A percentile compares a stretch with the other conserved stretches of the same genome.
These are phyloP conservation scores for Lethrus apterus DNA, from an alignment of 1,140 invertebrate species.

Conservation along the genomic window DNA sequence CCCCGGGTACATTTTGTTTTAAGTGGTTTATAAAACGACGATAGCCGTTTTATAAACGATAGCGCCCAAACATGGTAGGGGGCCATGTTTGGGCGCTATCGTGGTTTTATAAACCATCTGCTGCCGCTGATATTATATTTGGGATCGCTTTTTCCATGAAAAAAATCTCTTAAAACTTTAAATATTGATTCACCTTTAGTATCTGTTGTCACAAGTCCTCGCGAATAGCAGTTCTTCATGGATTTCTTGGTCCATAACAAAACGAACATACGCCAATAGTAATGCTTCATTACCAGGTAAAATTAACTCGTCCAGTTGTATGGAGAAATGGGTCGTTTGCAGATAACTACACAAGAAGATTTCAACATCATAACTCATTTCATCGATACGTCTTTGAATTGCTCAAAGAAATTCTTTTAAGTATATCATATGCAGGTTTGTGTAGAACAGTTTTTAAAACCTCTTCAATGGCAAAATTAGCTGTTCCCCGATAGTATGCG, in stretches of 20 bases:
- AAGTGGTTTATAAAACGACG: slow-evolving; percentile 12
- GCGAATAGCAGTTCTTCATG: neutral
- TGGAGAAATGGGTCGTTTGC: slow-evolving; percentile 34
- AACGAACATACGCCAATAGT: slow-evolving; percentile 40
- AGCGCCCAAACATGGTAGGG: slow-evolving; percentile 28
- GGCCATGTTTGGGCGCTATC: too few species aligned
- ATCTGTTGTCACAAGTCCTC: slow-evolving; percentile 23
- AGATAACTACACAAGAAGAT: slow-evolving; percentile 34
- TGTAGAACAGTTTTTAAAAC: neutral
- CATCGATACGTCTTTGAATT: slow-evolving; percentile 36
- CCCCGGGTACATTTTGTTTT: slow-evolving; percentile 1
- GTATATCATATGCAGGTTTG: neutral
- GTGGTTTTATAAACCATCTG: slow-evolving; percentile 31
- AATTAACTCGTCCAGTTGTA: slow-evolving; percentile 40
- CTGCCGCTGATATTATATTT: slow-evolving; percentile 30
- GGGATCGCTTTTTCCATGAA: slow-evolving; percentile 30
- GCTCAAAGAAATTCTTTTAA: slow-evolving; percentile 1
- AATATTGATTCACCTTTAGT: slow-evolving; percentile 41
- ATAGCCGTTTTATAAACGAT: slow-evolving; percentile 25
- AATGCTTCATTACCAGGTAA: slow-evolving; percentile 41
- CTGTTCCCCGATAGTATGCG: too few species aligned
- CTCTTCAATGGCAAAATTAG: too few species aligned
- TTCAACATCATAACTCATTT: slow-evolving; percentile 39
- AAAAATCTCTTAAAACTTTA: slow-evolving; percentile 29
- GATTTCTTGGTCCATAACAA: slow-evolving; percentile 23